Evolutionary conservation across 2,797 vertebrate species (phyloP).

Genomic region (Lophotriccus pileatus): DNA sequence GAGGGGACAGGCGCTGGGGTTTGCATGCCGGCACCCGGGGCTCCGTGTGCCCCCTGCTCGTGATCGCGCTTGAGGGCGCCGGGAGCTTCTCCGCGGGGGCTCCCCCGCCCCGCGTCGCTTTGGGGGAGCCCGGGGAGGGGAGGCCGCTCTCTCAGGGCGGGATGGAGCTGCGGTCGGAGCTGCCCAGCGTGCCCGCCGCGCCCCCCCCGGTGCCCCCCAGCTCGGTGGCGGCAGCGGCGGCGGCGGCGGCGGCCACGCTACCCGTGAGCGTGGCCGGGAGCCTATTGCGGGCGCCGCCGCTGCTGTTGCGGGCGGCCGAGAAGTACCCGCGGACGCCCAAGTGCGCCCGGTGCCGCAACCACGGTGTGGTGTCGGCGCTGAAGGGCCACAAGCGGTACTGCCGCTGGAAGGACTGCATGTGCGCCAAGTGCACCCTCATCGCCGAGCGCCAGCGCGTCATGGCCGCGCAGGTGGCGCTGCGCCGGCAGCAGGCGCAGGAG

Average conservation of each 20-base stretch:
- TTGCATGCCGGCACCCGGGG: neutral
- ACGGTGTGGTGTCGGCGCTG: slow-evolving; percentile 94
- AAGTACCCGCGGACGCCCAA: slow-evolving; percentile 98
- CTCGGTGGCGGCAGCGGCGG: slow-evolving; percentile 74
- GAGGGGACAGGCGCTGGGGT: neutral
- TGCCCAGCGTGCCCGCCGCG: slow-evolving; percentile 79
- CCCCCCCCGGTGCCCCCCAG: slow-evolving; percentile 76
- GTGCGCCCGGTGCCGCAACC: slow-evolving; percentile 95
- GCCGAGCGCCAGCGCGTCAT: slow-evolving; percentile 97
- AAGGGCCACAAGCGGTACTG: slow-evolving; percentile 99
- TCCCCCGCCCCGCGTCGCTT: neutral
- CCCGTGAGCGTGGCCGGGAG: slow-evolving; percentile 90
- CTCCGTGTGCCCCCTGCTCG: neutral
- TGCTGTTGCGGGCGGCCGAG: slow-evolving; percentile 89
- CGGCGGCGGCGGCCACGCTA: slow-evolving; percentile 78
- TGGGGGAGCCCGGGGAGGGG: neutral
- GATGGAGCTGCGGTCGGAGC: slow-evolving; percentile 92
- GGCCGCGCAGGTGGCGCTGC: slow-evolving; percentile 95
- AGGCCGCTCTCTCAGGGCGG: neutral
- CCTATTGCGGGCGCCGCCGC: slow-evolving; percentile 87
- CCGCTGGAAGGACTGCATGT: slow-evolving; percentile 98
- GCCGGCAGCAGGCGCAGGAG: slow-evolving; percentile 95
- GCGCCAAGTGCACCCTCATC: slow-evolving; percentile 96
- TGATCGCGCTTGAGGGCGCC: neutral
- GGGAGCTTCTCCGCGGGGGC: neutral